These are phyloP conservation scores for Scaptomyza parva DNA, from an alignment of 2,888 invertebrate genomes.

Conservation along the genomic window DNA sequence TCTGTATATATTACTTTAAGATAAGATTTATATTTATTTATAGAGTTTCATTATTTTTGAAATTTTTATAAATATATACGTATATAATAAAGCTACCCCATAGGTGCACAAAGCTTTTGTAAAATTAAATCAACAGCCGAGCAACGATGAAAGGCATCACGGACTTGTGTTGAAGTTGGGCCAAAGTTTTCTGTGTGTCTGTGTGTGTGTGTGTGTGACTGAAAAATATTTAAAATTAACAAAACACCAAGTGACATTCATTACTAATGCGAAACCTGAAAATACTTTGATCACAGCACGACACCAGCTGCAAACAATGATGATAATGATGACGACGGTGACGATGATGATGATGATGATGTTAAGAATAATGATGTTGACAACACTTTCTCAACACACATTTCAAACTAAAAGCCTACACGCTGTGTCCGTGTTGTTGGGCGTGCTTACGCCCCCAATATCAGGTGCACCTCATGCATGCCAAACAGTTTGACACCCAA, in stretches of 20 bases:
- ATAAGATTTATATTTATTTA: too few relatives aligned
- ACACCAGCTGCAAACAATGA: conserved; percentile 9
- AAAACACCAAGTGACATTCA: conserved; percentile 61
- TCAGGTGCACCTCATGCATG: conserved; percentile 53
- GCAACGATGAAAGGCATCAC: conserved; percentile 34
- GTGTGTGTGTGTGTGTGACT: conserved; percentile 14
- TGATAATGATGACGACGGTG: conserved; percentile 3
- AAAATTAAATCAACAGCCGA: conserved; percentile 65
- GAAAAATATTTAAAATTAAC: conserved; percentile 56
- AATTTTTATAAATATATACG: too few relatives aligned
- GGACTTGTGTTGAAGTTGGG: conserved; percentile 23
- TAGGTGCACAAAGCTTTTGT: conserved; percentile 1
- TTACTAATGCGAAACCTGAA: conserved; percentile 48
- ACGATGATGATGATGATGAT: neutral
- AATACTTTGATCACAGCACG: conserved; percentile 68
- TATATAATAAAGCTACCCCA: neutral
- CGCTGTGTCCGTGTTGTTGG: neutral
- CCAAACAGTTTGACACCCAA: conserved; percentile 42
- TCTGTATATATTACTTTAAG: too few relatives aligned
- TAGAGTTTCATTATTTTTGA: too few relatives aligned
- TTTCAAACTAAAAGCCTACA: neutral
- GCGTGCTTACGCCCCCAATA: conserved; percentile 33
- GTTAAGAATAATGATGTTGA: neutral
- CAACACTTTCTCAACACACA: neutral
- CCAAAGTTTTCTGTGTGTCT: conserved; percentile 10